Evolutionary conservation across 2,797 vertebrate species (phyloP), one percentile per base, ranked within the genome.

Genomic region (Sebastes matsubarae): DNA sequence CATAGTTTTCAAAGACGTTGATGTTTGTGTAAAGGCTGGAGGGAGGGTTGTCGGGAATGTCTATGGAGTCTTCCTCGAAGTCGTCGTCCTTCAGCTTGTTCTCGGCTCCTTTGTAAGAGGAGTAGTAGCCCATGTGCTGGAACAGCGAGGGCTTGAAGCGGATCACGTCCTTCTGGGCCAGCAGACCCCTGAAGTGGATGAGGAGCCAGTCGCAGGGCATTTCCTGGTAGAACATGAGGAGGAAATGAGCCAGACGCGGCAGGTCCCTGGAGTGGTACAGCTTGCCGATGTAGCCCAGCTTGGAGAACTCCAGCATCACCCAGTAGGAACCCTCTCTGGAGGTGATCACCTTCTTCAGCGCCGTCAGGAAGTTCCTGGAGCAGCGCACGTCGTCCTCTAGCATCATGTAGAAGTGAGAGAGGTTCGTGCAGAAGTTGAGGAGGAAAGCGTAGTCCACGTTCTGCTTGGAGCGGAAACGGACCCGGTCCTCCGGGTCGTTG

Each of bases 211-310:
- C 98, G 0, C 98, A 99, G 92, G 98, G 98, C 98, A 99, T 99
- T 92, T 99, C 98, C 94, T 99, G 98, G 96, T 99, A 99, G 94
- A 99, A 99, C 98, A 99, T 99, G 91, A 99, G 94, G 80, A 99
- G 95, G 96, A 99, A 99, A 85, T 98, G 97, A 16, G 98, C 98
- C 88, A 99, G 87, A 3, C 98, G 96, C 2, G 97, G 97, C 78
- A 99, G 96, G 90, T 99, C 98, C 79, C 94, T 96, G 68, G 98
- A 98, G 87, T 99, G 98, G 93, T 99, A 99, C 52, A 99, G 95
- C 86, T 99, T 99, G 77, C 98, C 98, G 73, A 99, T 99, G 93
- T 99, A 99, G 5, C 98, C 98, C 84, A 99, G 95, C 87, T 99
- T 99, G 75, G 98, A 99, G 92, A 99, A 99, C 88, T 99, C 98